Conservation (phyloP, 2,888 invertebrate species). For the Salticus scenicus region DNA sequence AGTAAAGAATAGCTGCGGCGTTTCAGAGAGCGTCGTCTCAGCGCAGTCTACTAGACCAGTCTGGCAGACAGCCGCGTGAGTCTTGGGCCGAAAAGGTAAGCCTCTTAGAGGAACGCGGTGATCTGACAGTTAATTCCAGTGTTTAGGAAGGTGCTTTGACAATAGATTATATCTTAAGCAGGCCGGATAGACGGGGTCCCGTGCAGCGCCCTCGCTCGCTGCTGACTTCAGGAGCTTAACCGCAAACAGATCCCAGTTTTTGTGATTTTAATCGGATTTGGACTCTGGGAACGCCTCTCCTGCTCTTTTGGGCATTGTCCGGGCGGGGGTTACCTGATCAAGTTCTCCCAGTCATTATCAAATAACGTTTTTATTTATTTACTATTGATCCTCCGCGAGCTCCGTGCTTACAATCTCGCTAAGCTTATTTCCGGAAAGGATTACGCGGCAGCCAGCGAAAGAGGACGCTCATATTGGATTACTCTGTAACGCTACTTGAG, state of each 20-base stretch:
- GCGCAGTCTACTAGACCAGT: slow-evolving; percentile 49
- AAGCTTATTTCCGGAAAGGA: slow-evolving; percentile 70
- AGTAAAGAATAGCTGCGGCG: slow-evolving; percentile 35
- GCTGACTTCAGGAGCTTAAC: slow-evolving; percentile 61
- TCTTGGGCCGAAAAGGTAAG: slow-evolving; percentile 69
- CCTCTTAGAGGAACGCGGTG: slow-evolving; percentile 68
- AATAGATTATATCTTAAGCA: slow-evolving; percentile 70
- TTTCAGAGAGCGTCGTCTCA: slow-evolving; percentile 45
- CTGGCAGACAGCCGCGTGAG: slow-evolving; percentile 45
- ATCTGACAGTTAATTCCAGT: slow-evolving; percentile 70
- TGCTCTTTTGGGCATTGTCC: slow-evolving; percentile 65
- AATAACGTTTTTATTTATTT: slow-evolving; percentile 71
- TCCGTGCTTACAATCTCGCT: slow-evolving; percentile 59
- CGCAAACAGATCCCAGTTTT: slow-evolving; percentile 70
- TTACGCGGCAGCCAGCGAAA: slow-evolving; percentile 48
- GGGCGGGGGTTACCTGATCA: slow-evolving; percentile 66
- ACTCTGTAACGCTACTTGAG: slow-evolving; percentile 67
- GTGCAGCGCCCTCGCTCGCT: slow-evolving; percentile 29
- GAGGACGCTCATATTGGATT: slow-evolving; percentile 69
- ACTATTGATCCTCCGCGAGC: slow-evolving; percentile 65
- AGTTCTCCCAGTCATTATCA: slow-evolving; percentile 70
- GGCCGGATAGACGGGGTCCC: slow-evolving; percentile 61
- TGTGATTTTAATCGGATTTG: slow-evolving; percentile 70
- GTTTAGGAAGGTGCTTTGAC: slow-evolving; percentile 70
- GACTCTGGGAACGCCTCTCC: slow-evolving; percentile 63